Base-by-base conservation (phyloP, 30 jellyfish, hydroid and myxozoan species). In the Turritopsis rubra region DNA sequence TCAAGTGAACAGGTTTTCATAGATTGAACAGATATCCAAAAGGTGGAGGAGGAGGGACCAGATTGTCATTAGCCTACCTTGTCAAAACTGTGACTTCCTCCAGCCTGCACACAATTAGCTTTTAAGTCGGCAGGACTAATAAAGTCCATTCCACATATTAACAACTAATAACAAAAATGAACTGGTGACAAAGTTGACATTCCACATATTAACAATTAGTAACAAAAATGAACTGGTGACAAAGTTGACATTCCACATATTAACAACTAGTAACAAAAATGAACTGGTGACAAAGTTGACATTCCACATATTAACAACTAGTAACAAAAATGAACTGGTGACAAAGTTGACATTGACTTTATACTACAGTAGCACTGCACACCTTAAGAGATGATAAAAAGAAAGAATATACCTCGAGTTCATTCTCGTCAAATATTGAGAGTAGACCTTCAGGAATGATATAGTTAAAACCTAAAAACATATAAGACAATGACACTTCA, bases 341-440 rank as follows among this genome's bases (percentile, higher is more conserved):
- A n/a, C n/a, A n/a, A n/a, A n/a, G n/a, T n/a, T n/a, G n/a, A n/a
- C n/a, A n/a, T n/a, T n/a, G n/a, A n/a, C n/a, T n/a, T n/a, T n/a
- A n/a, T n/a, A n/a, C n/a, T n/a, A n/a, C n/a, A n/a, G n/a, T n/a
- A n/a, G n/a, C n/a, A n/a, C n/a, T 41, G 60, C 60, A 41, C 60
- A 41, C 60, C 5, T 41, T 5, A 41, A 41, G 60, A n/a, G 19
- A 18, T 60, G 21, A 18, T 60, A 18, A 60, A 23, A 60, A 21
- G 73, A 18, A 23, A 0, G 19, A 68, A 29, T 28, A 28, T 54
- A 94, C 99, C 99, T 94, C 99, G 21, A 94, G 82, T 71, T 94
- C 99, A 73, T 80, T 94, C 80, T 94, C 99, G 73, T 94, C 99
- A 70, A 94, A 94, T 31, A 94, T 89, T 28, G 99, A 89, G 5